Conservation (phyloP, 30 jellyfish, hydroid and myxozoan genomes). For the Turritopsis dohrnii region DNA sequence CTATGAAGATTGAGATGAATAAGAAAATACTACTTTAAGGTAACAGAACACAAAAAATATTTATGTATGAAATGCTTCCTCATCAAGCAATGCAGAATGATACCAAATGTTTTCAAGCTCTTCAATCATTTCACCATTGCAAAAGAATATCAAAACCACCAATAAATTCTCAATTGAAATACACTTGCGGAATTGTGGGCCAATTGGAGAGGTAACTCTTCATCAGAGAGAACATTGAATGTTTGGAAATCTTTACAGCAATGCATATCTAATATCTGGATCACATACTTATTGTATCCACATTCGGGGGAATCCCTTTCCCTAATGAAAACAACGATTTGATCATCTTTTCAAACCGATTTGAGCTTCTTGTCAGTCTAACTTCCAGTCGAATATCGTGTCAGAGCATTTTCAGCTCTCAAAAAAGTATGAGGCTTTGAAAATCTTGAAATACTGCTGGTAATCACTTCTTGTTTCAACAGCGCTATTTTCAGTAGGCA, state of each 20-base stretch:
- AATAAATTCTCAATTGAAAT: slow-evolving; percentile 82
- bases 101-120: slow-evolving; percentile 85
- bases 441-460: too few species aligned
- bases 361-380: slow-evolving; percentile 62
- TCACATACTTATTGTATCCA: slow-evolving; percentile 89
- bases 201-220: slow-evolving; percentile 81
- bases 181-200: slow-evolving; percentile 98
- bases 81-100: slow-evolving; percentile 61
- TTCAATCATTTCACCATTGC: slow-evolving; percentile 84
- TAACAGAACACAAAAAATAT: too few species aligned
- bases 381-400: slow-evolving; percentile 32
- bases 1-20: too few species aligned
- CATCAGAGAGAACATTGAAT: slow-evolving; percentile 72
- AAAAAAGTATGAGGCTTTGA: too few species aligned
- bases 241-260: slow-evolving; percentile 64
- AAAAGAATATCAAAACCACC: slow-evolving; percentile 96
- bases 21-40: too few species aligned
- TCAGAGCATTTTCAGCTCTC: too few species aligned
- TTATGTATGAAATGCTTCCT: too few species aligned
- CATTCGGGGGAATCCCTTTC: slow-evolving; percentile 91
- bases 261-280: slow-evolving; percentile 77
- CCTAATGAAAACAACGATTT: slow-evolving; percentile 84
- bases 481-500: too few species aligned
- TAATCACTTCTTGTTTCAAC: too few species aligned
- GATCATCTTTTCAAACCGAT: slow-evolving; percentile 38